Percentiles rank a stretch among this genome's conserved stretches.
Evolutionary conservation across 2,888 invertebrate species (phyloP).

Genomic region (Megastigmus dorsalis): DNA sequence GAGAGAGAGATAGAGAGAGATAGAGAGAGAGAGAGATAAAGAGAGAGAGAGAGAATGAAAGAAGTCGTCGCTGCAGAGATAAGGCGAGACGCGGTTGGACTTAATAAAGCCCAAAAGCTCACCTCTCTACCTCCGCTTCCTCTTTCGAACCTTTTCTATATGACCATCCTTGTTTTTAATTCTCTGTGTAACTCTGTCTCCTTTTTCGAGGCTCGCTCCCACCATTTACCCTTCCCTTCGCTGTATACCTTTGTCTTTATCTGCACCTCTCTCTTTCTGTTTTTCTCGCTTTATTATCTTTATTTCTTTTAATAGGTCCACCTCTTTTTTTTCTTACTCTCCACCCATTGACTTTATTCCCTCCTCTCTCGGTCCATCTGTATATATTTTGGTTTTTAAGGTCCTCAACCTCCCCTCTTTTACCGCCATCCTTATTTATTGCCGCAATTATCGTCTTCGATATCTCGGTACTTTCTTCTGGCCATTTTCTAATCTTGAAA

Average conservation of each 20-base stretch:
- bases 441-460: no score
- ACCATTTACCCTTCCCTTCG: neutral
- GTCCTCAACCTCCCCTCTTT: no score
- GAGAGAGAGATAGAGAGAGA: conserved; percentile 20
- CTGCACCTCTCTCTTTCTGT: neutral
- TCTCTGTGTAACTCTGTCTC: conserved; percentile 20
- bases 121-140: neutral
- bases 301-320: no score
- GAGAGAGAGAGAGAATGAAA: conserved; percentile 37
- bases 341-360: conserved; percentile 15
- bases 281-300: conserved; percentile 3
- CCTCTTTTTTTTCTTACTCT: neutral
- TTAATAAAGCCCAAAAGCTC: conserved; percentile 55
- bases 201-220: neutral
- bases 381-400: no score
- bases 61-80: conserved; percentile 52
- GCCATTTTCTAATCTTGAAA: no score
- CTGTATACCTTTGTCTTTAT: conserved; percentile 14
- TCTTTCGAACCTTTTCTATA: conserved; percentile 12
- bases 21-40: conserved; percentile 17
- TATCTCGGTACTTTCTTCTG: no score
- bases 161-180: conserved; percentile 44
- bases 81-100: conserved; percentile 60
- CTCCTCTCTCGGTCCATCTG: conserved; percentile 7
- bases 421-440: no score